Base-by-base conservation (phyloP, 2,888 invertebrate species). In the Cosmopolites sordidus region DNA sequence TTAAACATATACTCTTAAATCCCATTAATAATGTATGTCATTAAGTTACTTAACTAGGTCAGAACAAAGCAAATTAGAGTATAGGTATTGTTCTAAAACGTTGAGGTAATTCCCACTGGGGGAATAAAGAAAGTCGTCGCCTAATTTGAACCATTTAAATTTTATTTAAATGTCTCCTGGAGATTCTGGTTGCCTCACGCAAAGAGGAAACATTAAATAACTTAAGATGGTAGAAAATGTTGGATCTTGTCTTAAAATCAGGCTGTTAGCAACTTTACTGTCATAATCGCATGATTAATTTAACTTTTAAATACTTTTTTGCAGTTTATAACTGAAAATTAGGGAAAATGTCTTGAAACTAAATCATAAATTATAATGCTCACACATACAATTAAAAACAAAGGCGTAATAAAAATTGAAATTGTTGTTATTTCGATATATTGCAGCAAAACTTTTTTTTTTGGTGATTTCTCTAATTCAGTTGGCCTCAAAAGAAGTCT, bases 21-120 rank as follows among this genome's bases (percentile, higher is more conserved):
- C 33, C 33, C 33, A 33, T 33, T 33, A 33, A 33, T 6, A 33
- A 33, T 33, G 11, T 33, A 33, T 33, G n/a, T 4, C n/a, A 3
- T 12, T n/a, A 33, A 33, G n/a, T 33, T 33, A 33, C 33, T 33
- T 33, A 33, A 33, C 33, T 33, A 33, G 33, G 33, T 33, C 33
- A 33, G 33, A 33, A 33, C n/a, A n/a, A 33, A n/a, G 33, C 12
- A 33, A 33, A 33, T 33, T 33, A 33, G 33, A 12, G 33, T 11
- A 33, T 33, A 33, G 33, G 33, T 33, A 33, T 33, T 33, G 33
- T 33, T 33, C 33, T 33, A 33, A 33, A 33, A 33, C 33, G 33
- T 3, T 3, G n/a, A 11, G 33, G 33, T 33, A 33, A 33, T 33
- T 12, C 33, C 33, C 33, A 4, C n/a, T 12, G 12, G 11, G 33